Conservation (phyloP, 2,888 invertebrate species). For the Dioctria rufipes region DNA sequence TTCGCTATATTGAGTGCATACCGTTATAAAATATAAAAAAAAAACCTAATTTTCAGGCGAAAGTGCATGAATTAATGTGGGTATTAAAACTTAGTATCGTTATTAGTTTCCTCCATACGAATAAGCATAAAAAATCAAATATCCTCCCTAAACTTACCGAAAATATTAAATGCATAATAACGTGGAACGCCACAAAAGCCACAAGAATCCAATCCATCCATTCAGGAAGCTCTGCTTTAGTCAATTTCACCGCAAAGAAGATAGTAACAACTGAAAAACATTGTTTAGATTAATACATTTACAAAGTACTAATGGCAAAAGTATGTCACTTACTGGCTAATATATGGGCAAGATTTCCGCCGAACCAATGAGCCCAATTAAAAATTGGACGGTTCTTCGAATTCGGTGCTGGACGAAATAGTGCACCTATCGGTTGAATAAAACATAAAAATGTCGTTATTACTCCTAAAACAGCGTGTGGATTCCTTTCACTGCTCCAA, state of each 20-base stretch:
- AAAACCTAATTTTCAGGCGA: too few species aligned
- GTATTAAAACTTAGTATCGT: too few species aligned
- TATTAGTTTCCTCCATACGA: too few species aligned
- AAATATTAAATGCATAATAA: constrained; percentile 87
- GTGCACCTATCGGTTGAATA: constrained; percentile 89
- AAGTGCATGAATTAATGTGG: too few species aligned
- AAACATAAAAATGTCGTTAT: constrained; percentile 86
- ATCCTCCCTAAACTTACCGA: constrained; percentile 75
- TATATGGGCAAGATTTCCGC: constrained; percentile 90
- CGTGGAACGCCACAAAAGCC: constrained; percentile 91
- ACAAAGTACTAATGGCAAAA: not conserved
- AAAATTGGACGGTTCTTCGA: constrained; percentile 85
- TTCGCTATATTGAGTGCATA: too few species aligned
- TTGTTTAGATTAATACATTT: constrained; percentile 19
- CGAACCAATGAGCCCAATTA: constrained; percentile 93
- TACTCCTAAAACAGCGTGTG: constrained; percentile 87
- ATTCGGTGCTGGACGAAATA: constrained; percentile 88
- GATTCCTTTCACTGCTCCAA: constrained; percentile 82
- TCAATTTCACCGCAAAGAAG: constrained; percentile 90
- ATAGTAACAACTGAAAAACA: constrained; percentile 87
- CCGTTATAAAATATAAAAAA: too few species aligned
- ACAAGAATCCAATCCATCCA: constrained; percentile 92
- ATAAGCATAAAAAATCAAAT: too few species aligned
- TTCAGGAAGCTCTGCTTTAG: constrained; percentile 87
- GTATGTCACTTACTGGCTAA: constrained; percentile 78